Evolutionary conservation across 2,888 invertebrate species (phyloP).

Genomic region (Drosophila nigritarsus): DNA sequence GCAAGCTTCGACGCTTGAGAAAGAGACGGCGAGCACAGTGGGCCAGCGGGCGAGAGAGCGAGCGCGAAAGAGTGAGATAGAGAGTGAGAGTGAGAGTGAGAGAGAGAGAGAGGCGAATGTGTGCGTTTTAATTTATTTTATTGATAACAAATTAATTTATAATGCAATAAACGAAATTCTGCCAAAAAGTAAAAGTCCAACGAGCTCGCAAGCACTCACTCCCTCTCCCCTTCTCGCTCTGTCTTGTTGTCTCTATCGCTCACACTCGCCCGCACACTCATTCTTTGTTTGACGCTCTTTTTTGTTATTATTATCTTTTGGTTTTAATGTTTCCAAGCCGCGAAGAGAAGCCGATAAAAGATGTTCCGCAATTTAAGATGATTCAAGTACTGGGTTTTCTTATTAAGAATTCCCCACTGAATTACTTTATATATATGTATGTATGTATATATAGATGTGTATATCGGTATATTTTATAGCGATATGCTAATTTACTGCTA

Average conservation of each 20-base stretch:
- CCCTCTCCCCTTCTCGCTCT: slow-evolving; percentile 1
- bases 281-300: slow-evolving; percentile 16
- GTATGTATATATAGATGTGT: background rate
- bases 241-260: background rate
- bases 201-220: background rate
- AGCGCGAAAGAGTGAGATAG: slow-evolving; percentile 16
- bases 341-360: slow-evolving; percentile 4
- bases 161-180: slow-evolving; percentile 50
- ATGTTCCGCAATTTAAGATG: slow-evolving; percentile 35
- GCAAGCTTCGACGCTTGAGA: slow-evolving; percentile 46
- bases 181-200: slow-evolving; percentile 25
- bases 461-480: background rate
- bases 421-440: background rate
- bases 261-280: background rate
- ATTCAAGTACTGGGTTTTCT: slow-evolving; percentile 45
- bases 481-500: slow-evolving; percentile 11
- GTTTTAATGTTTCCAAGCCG: slow-evolving; percentile 5
- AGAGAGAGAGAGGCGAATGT: slow-evolving; percentile 17
- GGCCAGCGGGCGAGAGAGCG: slow-evolving; percentile 4
- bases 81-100: slow-evolving; percentile 10
- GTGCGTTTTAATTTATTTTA: slow-evolving; percentile 26
- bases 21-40: slow-evolving; percentile 36
- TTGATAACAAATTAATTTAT: slow-evolving; percentile 78
- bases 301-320: background rate
- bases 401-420: slow-evolving; percentile 12